Conservation (phyloP, 2,113 vertebrate genomes). For the Steatornis caripensis region DNA sequence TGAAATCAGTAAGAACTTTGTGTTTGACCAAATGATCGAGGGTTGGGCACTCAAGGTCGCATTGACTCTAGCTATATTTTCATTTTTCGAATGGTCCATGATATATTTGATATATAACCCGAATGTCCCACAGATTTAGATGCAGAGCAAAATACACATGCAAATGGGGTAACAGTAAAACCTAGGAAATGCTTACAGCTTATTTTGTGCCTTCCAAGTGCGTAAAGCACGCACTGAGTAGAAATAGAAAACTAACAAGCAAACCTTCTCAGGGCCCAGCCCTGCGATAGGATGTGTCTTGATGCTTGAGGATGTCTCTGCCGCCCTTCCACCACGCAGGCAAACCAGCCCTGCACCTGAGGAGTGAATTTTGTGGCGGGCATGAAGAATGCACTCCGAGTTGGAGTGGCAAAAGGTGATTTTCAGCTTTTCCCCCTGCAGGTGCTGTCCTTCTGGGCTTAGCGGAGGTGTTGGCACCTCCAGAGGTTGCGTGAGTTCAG, state of each 20-base stretch:
- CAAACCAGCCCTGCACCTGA: neutral
- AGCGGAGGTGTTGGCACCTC: neutral
- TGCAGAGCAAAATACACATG: neutral
- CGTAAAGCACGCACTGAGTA: neutral
- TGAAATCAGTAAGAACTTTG: neutral
- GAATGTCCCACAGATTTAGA: neutral
- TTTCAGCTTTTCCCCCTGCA: neutral
- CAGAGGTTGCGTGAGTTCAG: neutral
- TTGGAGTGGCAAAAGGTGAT: neutral
- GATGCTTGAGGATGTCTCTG: neutral
- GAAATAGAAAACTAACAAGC: neutral
- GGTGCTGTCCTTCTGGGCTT: neutral
- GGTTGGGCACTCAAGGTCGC: neutral
- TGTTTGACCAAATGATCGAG: neutral
- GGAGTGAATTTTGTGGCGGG: neutral
- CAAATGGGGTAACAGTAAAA: neutral
- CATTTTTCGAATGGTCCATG: neutral
- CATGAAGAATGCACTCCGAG: neutral
- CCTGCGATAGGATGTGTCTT: fast-evolving
- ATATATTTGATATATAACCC: neutral
- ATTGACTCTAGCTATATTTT: neutral
- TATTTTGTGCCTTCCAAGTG: neutral
- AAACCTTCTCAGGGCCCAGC: neutral
- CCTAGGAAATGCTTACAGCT: neutral
- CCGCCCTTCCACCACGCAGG: neutral